phyloP scores from a whole-genome alignment of 2,797 vertebrate genomes.

The Pangasius mekongensis region DNA sequence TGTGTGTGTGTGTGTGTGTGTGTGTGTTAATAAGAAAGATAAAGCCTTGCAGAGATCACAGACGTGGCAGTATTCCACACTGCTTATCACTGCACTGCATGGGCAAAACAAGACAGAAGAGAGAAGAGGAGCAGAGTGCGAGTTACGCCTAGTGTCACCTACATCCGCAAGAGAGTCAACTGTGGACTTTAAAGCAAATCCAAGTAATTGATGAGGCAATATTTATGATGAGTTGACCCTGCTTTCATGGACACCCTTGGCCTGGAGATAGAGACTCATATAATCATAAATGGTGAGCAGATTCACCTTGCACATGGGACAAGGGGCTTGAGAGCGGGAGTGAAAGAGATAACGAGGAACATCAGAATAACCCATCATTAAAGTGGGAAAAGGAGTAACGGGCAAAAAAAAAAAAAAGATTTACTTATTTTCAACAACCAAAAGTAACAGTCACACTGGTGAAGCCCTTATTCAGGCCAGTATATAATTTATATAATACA shows the following conservation, averaged over 20 bases:
- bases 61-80: conserved; percentile 11
- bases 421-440: background rate
- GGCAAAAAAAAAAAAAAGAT: background rate
- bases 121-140: conserved; percentile 21
- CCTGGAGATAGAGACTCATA: conserved; percentile 52
- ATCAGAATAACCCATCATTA: background rate
- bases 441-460: background rate
- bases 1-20: background rate
- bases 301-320: conserved; percentile 37
- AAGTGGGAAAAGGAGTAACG: background rate
- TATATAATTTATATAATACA: background rate
- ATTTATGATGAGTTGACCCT: conserved; percentile 48
- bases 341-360: background rate
- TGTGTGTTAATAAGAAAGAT: conserved; percentile 35
- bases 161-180: conserved; percentile 19
- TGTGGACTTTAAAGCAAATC: conserved; percentile 52
- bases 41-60: conserved; percentile 21
- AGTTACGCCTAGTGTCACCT: conserved; percentile 39
- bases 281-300: conserved; percentile 51
- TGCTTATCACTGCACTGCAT: conserved; percentile 44
- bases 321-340: conserved; percentile 26
- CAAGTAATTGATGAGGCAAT: conserved; percentile 31
- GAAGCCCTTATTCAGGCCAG: background rate
- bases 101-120: conserved; percentile 15
- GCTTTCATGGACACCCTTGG: conserved; percentile 41